These are phyloP conservation scores for Strigamia transsilvanica DNA, from an alignment of 2,888 invertebrate genomes.

Conservation along the genomic window DNA sequence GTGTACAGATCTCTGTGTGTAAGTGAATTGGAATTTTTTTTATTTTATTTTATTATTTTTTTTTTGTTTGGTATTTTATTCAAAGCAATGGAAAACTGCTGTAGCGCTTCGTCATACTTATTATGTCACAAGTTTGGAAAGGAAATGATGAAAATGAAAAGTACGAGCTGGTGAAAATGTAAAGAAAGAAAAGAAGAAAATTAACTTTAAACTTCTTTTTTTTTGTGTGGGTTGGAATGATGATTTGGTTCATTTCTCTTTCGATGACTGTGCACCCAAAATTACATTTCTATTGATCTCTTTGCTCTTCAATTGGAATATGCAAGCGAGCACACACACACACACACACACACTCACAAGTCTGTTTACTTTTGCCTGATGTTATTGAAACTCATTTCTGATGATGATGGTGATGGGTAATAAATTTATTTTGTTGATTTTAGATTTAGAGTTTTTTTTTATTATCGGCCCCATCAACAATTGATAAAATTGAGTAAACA, in stretches of 20 bases:
- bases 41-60: neutral
- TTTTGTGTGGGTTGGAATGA: conserved; percentile 19
- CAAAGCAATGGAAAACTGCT: neutral
- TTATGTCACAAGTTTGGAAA: conserved; percentile 18
- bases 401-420: conserved; percentile 35
- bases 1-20: too few species aligned
- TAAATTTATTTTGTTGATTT: conserved; percentile 42
- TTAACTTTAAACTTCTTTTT: conserved; percentile 17
- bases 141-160: conserved; percentile 4
- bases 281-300: conserved; percentile 49
- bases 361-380: conserved; percentile 37
- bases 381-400: conserved; percentile 48
- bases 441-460: conserved; percentile 23
- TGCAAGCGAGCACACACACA: conserved; percentile 24
- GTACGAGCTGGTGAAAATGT: neutral
- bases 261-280: conserved; percentile 35
- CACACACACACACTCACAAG: neutral
- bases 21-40: neutral
- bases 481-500: conserved; percentile 39
- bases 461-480: neutral
- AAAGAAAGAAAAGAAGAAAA: conserved; percentile 28
- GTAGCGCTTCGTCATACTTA: conserved; percentile 7
- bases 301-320: conserved; percentile 48
- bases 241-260: conserved; percentile 44
- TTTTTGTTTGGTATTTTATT: neutral